A percentile compares a stretch with the other conserved stretches of the same genome.
phyloP scores from a whole-genome alignment of 2,888 invertebrate species.

The Tiliacea citrago region DNA sequence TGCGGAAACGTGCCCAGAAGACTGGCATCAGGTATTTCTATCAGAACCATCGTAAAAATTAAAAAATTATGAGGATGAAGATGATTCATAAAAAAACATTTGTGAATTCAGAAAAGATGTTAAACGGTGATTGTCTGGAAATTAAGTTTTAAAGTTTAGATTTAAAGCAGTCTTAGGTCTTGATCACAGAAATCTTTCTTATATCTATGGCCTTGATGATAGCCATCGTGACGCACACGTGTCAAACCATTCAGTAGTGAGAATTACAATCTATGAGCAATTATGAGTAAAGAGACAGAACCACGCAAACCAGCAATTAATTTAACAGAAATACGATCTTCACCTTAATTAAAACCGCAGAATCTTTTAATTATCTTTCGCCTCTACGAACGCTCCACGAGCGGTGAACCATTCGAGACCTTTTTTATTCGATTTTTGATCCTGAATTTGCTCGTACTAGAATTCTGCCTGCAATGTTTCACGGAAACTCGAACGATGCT shows the following conservation, averaged over 20 bases:
- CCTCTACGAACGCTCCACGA: not conserved
- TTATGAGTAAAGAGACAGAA: slow-evolving; percentile 7
- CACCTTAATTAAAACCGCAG: slow-evolving; percentile 38
- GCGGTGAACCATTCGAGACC: slow-evolving; percentile 2
- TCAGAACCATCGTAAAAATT: no score
- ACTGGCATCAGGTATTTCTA: no score
- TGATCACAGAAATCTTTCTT: no score
- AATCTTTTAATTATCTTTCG: slow-evolving; percentile 38
- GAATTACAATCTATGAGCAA: slow-evolving; percentile 15
- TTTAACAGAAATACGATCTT: slow-evolving; percentile 28
- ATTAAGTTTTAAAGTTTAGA: no score
- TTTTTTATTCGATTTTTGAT: slow-evolving; percentile 24
- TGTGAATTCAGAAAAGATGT: not conserved
- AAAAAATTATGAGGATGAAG: no score
- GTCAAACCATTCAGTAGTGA: slow-evolving; percentile 6
- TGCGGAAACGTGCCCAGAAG: no score
- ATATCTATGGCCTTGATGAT: not conserved
- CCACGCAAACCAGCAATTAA: slow-evolving; percentile 25
- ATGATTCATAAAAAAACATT: not conserved
- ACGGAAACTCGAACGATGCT: slow-evolving; percentile 9
- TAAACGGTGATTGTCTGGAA: no score
- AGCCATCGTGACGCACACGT: not conserved
- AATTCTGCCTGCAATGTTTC: slow-evolving; percentile 19
- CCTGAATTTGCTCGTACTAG: not conserved
- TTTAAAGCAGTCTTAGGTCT: no score